Base-by-base conservation (phyloP, 2,888 invertebrate genomes). In the Lithodes maja region DNA sequence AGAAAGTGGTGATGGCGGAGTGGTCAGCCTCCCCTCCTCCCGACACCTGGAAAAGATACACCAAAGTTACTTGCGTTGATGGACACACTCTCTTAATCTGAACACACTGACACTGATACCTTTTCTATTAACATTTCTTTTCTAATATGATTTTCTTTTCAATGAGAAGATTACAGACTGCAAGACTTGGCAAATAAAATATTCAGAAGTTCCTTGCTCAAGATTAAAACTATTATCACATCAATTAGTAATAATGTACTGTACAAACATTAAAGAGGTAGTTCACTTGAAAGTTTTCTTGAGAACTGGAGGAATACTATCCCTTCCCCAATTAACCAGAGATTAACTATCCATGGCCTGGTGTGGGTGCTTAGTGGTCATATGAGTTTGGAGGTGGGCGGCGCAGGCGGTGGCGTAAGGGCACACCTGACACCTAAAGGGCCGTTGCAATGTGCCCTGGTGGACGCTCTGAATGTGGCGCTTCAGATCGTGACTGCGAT, bases 401-500 rank as follows among this genome's bases (percentile, higher is more conserved):
- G 80, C 79, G 53, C 81, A 61, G 15, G 88, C 74, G 55, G 88
- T 85, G 53, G 80, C 79, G 81, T 88, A 88, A 1, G 84, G 88
- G 75, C 88, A 88, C 81, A 88, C 75, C 1, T 79, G 81, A 52
- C 88, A 88, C 2, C 88, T 84, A 33, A 81, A 75, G 2, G 88
- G 88, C 3, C 88, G 79, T 33, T 84, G 81, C 1, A 85, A 52
- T 75, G 79, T 68, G 17, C 88, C 88, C 53, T 85, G 75, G 49
- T 88, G 88, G 49, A 84, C 84, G 81, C 88, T 84, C 74, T 84
- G 80, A 49, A 88, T 50, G n/a, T 88, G 88, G 15, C 88, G 88
- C 75, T 88, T 88, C 17, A 88, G 81, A 74, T 88, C 88, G 55
- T 88, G 88, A 68, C 88, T 84, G 33, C 88, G 88, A 74, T 84